Evolutionary conservation across 1,140 invertebrate species (phyloP).

Genomic region (Lerema accius): DNA sequence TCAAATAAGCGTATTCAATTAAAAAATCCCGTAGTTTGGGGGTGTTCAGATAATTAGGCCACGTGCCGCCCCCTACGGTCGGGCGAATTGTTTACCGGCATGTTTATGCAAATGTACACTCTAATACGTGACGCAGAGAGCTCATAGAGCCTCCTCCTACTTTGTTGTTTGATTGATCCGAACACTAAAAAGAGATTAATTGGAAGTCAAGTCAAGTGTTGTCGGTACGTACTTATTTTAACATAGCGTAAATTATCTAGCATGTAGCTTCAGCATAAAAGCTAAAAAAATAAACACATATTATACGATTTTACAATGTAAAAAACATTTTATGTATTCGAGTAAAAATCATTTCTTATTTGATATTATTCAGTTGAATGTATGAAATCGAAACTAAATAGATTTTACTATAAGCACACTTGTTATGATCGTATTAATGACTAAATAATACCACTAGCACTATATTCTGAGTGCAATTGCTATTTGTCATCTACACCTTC

Average conservation of each 20-base stretch:
- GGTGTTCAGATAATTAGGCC: conserved; percentile 54
- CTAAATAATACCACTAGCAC: too few species aligned
- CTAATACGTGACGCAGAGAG: conserved; percentile 28
- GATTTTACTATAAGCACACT: too few species aligned
- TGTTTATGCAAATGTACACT: conserved; percentile 19
- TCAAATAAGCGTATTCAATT: conserved; percentile 74
- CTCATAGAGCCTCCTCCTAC: neutral
- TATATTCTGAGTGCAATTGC: too few species aligned
- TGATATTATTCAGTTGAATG: too few species aligned
- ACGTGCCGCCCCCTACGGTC: conserved; percentile 54
- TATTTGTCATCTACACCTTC: too few species aligned
- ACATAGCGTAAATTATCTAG: neutral
- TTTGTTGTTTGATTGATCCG: conserved; percentile 43
- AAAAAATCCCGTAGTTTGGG: conserved; percentile 58
- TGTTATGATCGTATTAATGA: too few species aligned
- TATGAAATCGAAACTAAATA: too few species aligned
- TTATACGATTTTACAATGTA: too few species aligned
- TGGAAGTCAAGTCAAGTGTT: conserved; percentile 57
- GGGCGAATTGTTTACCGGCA: conserved; percentile 22
- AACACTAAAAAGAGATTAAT: conserved; percentile 63
- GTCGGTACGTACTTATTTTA: conserved; percentile 16
- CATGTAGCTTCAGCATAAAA: too few species aligned
- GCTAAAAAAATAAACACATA: too few species aligned
- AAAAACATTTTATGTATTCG: too few species aligned
- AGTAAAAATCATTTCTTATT: too few species aligned